phyloP scores from a whole-genome alignment of 2,797 vertebrate genomes.

The Galagoides demidoff region DNA sequence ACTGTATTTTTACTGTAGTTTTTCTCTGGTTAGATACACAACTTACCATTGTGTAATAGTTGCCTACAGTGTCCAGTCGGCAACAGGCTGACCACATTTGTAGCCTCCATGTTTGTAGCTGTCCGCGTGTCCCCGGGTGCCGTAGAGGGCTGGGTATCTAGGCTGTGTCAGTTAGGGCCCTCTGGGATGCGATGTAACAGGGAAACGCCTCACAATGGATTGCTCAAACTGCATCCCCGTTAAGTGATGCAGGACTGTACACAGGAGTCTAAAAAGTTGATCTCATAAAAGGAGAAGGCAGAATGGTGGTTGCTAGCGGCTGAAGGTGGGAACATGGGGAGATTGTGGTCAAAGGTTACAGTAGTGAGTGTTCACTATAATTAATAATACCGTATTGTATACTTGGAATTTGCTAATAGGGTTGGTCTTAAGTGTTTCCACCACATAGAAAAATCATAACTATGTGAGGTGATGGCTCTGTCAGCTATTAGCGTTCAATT shows the following conservation, averaged over 20 bases:
- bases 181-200: neutral
- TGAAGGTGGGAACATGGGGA: neutral
- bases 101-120: neutral
- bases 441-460: neutral
- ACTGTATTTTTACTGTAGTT: neutral
- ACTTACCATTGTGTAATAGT: neutral
- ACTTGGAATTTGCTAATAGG: neutral
- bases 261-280: neutral
- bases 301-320: neutral
- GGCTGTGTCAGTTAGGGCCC: neutral
- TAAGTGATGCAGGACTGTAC: neutral
- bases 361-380: neutral
- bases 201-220: neutral
- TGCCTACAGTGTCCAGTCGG: neutral
- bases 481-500: neutral
- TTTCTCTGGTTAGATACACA: neutral
- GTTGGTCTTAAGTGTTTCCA: neutral
- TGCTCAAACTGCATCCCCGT: neutral
- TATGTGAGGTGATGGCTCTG: neutral
- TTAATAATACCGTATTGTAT: neutral
- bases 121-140: neutral
- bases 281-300: too few relatives aligned
- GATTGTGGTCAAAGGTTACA: neutral
- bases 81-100: neutral
- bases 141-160: too few relatives aligned